Percentiles rank a stretch among this genome's conserved stretches.
These are phyloP conservation scores for Phengaris alcon DNA, from an alignment of 2,888 invertebrate species.

Conservation along the genomic window DNA sequence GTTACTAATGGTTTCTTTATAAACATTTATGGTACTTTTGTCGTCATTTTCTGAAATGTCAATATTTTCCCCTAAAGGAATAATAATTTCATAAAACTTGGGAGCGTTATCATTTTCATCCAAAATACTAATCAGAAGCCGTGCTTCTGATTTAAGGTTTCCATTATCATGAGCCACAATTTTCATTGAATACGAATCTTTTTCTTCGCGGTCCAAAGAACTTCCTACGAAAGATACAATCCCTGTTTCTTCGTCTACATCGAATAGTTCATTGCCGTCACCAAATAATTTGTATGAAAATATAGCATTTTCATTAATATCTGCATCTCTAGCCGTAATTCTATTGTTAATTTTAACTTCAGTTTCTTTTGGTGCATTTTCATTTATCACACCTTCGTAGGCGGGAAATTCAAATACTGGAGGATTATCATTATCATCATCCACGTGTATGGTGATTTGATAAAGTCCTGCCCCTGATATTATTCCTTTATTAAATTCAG, in stretches of 20 bases:
- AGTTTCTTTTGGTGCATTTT: slow-evolving; percentile 86
- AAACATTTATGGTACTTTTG: slow-evolving; percentile 68
- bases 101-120: slow-evolving; percentile 92
- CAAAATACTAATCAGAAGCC: slow-evolving; percentile 83
- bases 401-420: slow-evolving; percentile 85
- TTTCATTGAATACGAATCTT: slow-evolving; percentile 82
- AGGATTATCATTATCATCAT: slow-evolving; percentile 92
- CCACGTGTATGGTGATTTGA: slow-evolving; percentile 88
- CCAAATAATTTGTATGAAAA: slow-evolving; percentile 86
- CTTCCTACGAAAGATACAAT: slow-evolving; percentile 78
- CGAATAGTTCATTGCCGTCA: slow-evolving; percentile 86
- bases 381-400: slow-evolving; percentile 88
- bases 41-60: slow-evolving; percentile 82
- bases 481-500: slow-evolving; percentile 85
- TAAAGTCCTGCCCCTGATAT: slow-evolving; percentile 86
- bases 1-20: slow-evolving; percentile 62
- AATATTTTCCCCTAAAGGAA: slow-evolving; percentile 83
- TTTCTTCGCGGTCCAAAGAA: slow-evolving; percentile 86
- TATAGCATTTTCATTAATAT: slow-evolving; percentile 83
- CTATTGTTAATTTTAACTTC: slow-evolving; percentile 84
- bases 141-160: slow-evolving; percentile 86
- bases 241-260: slow-evolving; percentile 82
- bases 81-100: slow-evolving; percentile 83
- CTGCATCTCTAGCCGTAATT: slow-evolving; percentile 86
- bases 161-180: slow-evolving; percentile 88